Evolutionary conservation across 2,113 vertebrate species (phyloP), one percentile per base, ranked within the genome.

Genomic region (Numenius arquata): DNA sequence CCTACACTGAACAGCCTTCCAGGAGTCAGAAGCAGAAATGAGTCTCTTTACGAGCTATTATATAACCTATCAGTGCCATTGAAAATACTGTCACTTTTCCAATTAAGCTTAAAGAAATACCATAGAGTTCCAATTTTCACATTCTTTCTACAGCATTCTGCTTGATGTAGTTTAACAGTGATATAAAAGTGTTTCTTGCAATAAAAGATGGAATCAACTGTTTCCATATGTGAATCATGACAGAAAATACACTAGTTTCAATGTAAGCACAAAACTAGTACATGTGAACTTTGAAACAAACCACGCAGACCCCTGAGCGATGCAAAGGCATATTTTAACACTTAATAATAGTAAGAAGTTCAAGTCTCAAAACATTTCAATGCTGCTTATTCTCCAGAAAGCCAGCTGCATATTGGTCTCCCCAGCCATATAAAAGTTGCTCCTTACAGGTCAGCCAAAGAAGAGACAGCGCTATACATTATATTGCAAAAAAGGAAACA

Each of bases 401-500:
- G 20, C 17, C 32, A 72, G 47, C 25, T 38, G 20, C 4, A 1
- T 6, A 38, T 4, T 29, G 12, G 38, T 47, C 48, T 73, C 41
- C 29, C 15, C 0, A 2, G 67, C 9, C 18, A 18, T 0, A 12
- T 0, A 48, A 36, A 4, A 19, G 14, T 4, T 45, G 16, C 1
- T 67, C 27, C 71, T 41, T 26, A n/a, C 15, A 40, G 17, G 17
- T 16, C 48, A 86, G 67, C 38, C n/a, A 47, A 65, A 48, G 58
- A 26, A n/a, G 40, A 50, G 34, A n/a, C 1, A 6, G 47, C 13
- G 7, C 38, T 30, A 5, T 1, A 21, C 4, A 2, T 21, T 14
- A 4, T 15, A 29, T 0, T 30, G 58, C 53, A 27, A 47, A 34
- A 34, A 30, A 45, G 23, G 36, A 53, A 70, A 15, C 0, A 2